Base-by-base conservation (phyloP, 2,113 vertebrate species). In the Sakesphorus luctuosus region DNA sequence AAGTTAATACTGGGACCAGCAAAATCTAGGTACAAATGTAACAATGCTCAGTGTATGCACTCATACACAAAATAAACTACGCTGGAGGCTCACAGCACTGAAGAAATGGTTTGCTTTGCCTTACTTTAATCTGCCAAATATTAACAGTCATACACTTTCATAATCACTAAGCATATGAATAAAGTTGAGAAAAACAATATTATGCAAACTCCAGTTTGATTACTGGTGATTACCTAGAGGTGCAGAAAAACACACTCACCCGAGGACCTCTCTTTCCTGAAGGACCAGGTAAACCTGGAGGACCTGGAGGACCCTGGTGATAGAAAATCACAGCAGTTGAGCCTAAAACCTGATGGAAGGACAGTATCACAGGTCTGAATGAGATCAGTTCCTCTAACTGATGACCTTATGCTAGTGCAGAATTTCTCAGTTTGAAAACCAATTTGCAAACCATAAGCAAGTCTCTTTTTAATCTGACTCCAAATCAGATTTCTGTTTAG, bases 261-360 rank as follows among this genome's bases (percentile, higher is more conserved):
- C 99, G 97, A 43, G 98, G 98, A 82, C 99, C 99, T 98, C 99
- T 98, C 97, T 98, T 99, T 94, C 99, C 99, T 92, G 98, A 80
- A 38, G 98, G 98, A 94, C 99, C 99, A 94, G 99, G 98, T 95
- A 99, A 98, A 94, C 99, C 99, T 94, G 98, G 98, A 81, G 98
- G 98, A 98, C 99, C 99, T 91, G 98, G 98, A 92, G 98, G 98
- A 98, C 99, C 99, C 99, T 99, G 95, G 74, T 93, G 95, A 96
- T 33, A 96, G 58, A 98, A 97, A 96, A 95, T 80, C 53, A 49
- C 94, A 94, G 59, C 43, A 75, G 69, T 95, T 95, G 91, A 93
- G 58, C 29, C 62, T 77, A 84, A 92, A 58, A 96, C 28, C 7
- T 5, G 49, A 25, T n/a, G 63, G 19, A 59, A 90, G 62, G 7